Percentiles rank a stretch among this genome's conserved stretches.
phyloP scores from a whole-genome alignment of 37 sponge, comb jelly and placozoan genomes.

The Eunapius fragilis region DNA sequence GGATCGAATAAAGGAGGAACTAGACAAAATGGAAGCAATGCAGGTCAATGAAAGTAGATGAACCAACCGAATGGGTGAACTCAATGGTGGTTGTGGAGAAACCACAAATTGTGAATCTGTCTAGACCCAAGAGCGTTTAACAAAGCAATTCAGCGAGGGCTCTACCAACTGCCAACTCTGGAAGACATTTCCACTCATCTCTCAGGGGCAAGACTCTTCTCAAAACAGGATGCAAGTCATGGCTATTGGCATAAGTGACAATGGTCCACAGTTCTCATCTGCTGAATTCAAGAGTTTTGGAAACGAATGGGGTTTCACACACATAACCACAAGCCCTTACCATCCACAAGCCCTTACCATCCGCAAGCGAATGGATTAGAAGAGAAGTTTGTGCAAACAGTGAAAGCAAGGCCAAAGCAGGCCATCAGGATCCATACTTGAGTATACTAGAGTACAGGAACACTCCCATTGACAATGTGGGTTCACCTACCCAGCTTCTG shows the following conservation, averaged over 20 bases:
- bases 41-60: too few species aligned
- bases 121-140: constrained; percentile 70
- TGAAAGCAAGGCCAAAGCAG: too few species aligned
- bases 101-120: constrained; percentile 41
- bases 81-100: constrained; percentile 42
- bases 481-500: constrained; percentile 43
- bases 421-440: too few species aligned
- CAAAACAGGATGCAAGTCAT: constrained; percentile 45
- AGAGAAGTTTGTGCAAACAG: too few species aligned
- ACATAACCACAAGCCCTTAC: too few species aligned
- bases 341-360: too few species aligned
- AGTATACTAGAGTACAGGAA: constrained; percentile 49
- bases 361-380: too few species aligned
- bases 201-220: constrained; percentile 52
- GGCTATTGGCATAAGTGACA: constrained; percentile 79
- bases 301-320: too few species aligned
- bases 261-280: too few species aligned
- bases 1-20: constrained; percentile 16
- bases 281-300: too few species aligned
- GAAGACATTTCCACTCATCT: constrained; percentile 62
- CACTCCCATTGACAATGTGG: constrained; percentile 37
- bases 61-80: constrained; percentile 59
- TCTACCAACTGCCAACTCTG: constrained; percentile 64
- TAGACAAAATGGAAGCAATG: constrained; percentile 14
- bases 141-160: constrained; percentile 48